Evolutionary conservation across 2,113 vertebrate species (phyloP), one percentile per base, ranked within the genome.

Genomic region (Pogonocichla stellata): DNA sequence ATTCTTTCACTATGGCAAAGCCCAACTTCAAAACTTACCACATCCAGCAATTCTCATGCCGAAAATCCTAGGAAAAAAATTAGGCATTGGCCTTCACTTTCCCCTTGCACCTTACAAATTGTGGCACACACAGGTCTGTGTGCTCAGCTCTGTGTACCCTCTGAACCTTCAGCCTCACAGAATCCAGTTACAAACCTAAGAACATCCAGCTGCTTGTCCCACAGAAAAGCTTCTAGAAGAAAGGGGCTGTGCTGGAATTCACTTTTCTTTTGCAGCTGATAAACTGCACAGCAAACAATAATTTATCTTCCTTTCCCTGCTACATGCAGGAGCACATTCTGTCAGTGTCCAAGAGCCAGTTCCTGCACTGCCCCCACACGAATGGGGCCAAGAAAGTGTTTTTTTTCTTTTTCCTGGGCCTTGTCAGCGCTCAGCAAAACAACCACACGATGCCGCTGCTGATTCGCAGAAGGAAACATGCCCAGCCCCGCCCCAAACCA

Each of bases 311-410:
- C 53, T 40, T 40, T 58, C 79, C 24, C 19, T 1, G 12, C 24
- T 12, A 0, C 0, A 1, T 3, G n/a, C 50, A 28, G 2, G 2
- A 47, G 3, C 40, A 8, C 40, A 4, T 10, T 23, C 50, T 5
- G 23, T 9, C 28, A 1, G 58, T 56, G 19, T 38, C 26, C 40
- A 4, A 2, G 69, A 15, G 28, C 13, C 19, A 5, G 38, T 24
- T 25, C 40, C 24, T 0, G 4, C 9, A 1, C 45, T 42, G n/a
- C 5, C 28, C 34, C 14, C 11, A 5, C 65, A 14, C 7, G 0
- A 9, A 14, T 0, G 22, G 33, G 50, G 50, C 26, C 14, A 26
- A 48, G 7, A 14, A 22, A 23, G 38, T 6, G 0, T 43, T 43
- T 43, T 43, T 19, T 43, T 43, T 8, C 19, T 38, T 38, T 56